Evolutionary conservation across 2,113 vertebrate species (phyloP), one percentile per base, ranked within the genome.

Genomic region (Mixornis gularis): DNA sequence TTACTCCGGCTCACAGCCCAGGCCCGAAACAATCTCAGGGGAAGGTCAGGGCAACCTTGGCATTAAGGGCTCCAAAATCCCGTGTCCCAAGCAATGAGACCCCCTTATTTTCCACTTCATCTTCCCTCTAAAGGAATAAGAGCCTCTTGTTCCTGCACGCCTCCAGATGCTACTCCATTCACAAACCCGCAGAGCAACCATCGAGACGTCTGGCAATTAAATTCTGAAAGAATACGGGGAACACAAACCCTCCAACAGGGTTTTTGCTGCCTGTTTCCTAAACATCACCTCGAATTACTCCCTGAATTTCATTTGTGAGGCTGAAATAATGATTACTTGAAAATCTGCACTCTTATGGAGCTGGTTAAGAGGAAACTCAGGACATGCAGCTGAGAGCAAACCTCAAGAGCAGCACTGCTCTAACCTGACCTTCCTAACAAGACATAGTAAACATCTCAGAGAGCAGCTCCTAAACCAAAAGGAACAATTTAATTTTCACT

Each of bases 401-500:
- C 26, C 14, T 25, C 49, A 69, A 71, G 44, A 71, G 17, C 26
- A 52, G 69, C 13, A 7, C 17, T 49, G 8, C 22, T 91, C 51
- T 51, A 76, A 71, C 13, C 71, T 44, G 36, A 82, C 26, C 59
- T 77, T 58, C 51, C 71, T 49, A 46, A 65, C 17, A 5, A 81
- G 41, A 87, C 52, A 29, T 4, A 60, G 19, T 1, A 8, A 85
- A 63, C 5, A 2, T 14, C 53, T 81, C 30, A 5, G 51, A 69
- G 59, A 56, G 58, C 1, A 7, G 49, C 49, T 62, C 69, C n/a
- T 80, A 24, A 73, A 94, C 70, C 20, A 34, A 71, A 93, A 62
- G 83, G 40, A 84, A 92, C 56, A 32, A 81, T 52, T 41, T 36
- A 38, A 69, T 93, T 95, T 68, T 56, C 79, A 34, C 69, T 77